These are phyloP conservation scores for Bombus haemorrhoidalis DNA, from an alignment of 1,140 invertebrate genomes.

Conservation along the genomic window DNA sequence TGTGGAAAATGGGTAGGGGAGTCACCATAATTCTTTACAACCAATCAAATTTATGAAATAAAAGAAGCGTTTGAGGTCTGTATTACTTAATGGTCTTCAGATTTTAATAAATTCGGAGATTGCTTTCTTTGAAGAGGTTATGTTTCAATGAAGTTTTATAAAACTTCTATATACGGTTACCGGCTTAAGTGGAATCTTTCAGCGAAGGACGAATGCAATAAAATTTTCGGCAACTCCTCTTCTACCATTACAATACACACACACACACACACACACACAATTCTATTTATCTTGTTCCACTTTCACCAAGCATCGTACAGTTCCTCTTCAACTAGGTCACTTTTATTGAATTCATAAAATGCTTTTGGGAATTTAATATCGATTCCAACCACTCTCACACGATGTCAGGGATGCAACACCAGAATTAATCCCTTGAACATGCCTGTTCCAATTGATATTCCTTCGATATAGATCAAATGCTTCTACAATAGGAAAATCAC, in stretches of 20 bases:
- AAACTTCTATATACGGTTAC: too few relatives aligned
- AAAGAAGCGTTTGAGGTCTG: too few relatives aligned
- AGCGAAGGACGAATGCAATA: background rate
- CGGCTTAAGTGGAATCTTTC: background rate
- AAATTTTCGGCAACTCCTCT: background rate
- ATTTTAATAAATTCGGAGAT: background rate
- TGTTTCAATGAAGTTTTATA: background rate
- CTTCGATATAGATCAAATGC: background rate
- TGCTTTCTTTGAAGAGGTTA: background rate
- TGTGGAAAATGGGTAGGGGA: accelerated
- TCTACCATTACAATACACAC: background rate
- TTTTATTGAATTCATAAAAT: slow-evolving; percentile 30
- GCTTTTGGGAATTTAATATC: slow-evolving; percentile 26
- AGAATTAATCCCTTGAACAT: background rate
- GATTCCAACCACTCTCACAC: background rate
- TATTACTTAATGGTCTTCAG: too few relatives aligned
- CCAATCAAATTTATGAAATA: too few relatives aligned
- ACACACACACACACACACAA: too few relatives aligned
- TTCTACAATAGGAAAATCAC: background rate
- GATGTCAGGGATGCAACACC: background rate
- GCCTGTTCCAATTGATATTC: background rate
- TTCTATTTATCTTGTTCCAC: slow-evolving; percentile 13
- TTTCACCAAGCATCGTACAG: background rate
- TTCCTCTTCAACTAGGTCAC: slow-evolving; percentile 20
- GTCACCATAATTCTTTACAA: too few relatives aligned